Evolutionary conservation across 2,888 invertebrate species (phyloP), one percentile per base, ranked within the genome.

Genomic region (Drosophila picticornis): DNA sequence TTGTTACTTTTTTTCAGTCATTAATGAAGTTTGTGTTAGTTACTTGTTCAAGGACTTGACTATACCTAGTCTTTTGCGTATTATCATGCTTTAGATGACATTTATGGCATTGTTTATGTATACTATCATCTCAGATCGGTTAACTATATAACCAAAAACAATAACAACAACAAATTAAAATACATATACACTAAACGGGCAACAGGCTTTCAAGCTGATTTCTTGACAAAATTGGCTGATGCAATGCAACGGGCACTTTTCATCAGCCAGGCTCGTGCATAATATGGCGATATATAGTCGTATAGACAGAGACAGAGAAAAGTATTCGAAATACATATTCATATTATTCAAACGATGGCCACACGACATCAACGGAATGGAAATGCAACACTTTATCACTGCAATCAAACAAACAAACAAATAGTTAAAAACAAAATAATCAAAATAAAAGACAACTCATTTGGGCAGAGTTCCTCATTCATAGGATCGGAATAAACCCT

Each of bases 161-260:
- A 27, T 5, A 19, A 64, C 55, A 75, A 58, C 32, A 59, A 69
- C 36, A 71, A 69, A 84, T 81, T 81, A 56, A 40, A 50, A 68
- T 69, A 67, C 16, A 71, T 67, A 77, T 76, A 58, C 62, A 32
- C 61, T 59, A 72, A 75, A 58, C 53, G 63, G 63, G 46, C 73
- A 78, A 83, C 88, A 68, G 85, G 86, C 86, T 79, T 75, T 77
- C 19, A 48, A 72, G 77, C 62, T 72, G 76, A 78, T 83, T 74
- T 81, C 70, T 73, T 67, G 55, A 57, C 62, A 53, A 60, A 87
- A 92, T 87, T 90, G 92, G 93, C 91, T 92, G 92, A 92, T 92
- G 92, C 93, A 92, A 92, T 92, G 81, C 71, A 82, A 67, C 74
- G 75, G 53, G 83, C 80, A 83, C 58, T 83, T 92, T 90, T 88